Base-by-base conservation (phyloP, 2,113 vertebrate species). In the Clarias batrachus region DNA sequence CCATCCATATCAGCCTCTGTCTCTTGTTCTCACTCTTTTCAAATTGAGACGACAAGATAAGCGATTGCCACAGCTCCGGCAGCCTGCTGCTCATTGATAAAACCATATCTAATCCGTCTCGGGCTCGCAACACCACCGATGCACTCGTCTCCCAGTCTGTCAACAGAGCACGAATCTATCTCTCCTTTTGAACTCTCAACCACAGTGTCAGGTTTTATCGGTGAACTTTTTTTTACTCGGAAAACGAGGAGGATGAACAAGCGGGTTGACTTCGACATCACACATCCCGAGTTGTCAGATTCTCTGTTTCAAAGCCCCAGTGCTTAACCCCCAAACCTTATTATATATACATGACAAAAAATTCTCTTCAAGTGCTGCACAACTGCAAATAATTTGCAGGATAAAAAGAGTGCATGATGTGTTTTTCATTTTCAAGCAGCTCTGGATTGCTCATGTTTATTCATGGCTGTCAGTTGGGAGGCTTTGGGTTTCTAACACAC, bases 71-170 rank as follows among this genome's bases (percentile, higher is more conserved):
- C 92, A 81, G 91, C 93, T 81, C 56, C 86, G 89, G 90, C 93
- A 87, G 91, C 88, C 96, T 96, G 94, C 89, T 91, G 93, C 91
- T 95, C 92, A 87, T 86, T 94, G 94, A 97, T 96, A 96, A 97
- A 96, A 91, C 90, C 91, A 91, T 93, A 91, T 94, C 94, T 93
- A 95, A 95, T 94, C 92, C 93, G 93, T 94, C 94, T 93, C 86
- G 88, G 92, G 91, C 94, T 90, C 89, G 90, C 93, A 90, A 93
- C 93, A 93, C 66, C 87, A 90, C 90, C 91, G 91, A 94, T 92
- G 90, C 89, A 87, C 93, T 94, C 91, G 63, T 95, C 91, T 92
- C 91, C 91, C 89, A 92, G 91, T 91, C 91, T 92, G 93, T 94
- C 94, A 93, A 91, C 90, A 92, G 91, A 93, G 95, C 88, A 80